Evolutionary conservation across 1,140 invertebrate species (phyloP), one percentile per base, ranked within the genome.

Genomic region (Drosophila bocki): DNA sequence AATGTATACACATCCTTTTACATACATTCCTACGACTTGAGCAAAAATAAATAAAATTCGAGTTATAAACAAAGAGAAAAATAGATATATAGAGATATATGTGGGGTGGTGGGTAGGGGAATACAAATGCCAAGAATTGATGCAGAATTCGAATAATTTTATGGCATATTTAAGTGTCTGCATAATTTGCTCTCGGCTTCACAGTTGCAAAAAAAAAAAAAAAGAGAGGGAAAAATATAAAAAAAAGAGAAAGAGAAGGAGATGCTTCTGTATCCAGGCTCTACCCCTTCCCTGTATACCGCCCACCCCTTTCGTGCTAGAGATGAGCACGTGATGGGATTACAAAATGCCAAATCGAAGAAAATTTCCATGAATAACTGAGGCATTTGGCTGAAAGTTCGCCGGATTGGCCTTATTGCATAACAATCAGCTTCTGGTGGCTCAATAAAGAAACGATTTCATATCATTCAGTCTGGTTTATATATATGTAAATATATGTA

Each of bases 151-250:
- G 60, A 90, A 88, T 90, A 88, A 88, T 85, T 88, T 84, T 71
- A 90, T 90, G 84, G 78, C 85, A 90, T 84, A 90, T 80, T 88
- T 90, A 81, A 88, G 77, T 80, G 84, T 72, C 80, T 84, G 85
- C 80, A 84, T 84, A 90, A 87, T 80, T 80, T 88, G 83, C 60
- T 81, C 64, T 78, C 57, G 64, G 63, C 53, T 56, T 70, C 57
- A 35, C 59, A 63, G 42, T 63, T 63, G 58, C 58, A 71, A 56
- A 56, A 56, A 54, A 32, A 33, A 32, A n/a, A n/a, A n/a, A n/a
- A n/a, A n/a, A 6, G 32, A 59, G 26, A n/a, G 47, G 15, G 26
- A 7, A 9, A 48, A n/a, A 29, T 26, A 13, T 8, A 7, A 45
- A 48, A 54, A 19, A 2, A 44, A 61, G 54, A 41, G 26, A 29